Evolutionary conservation across 2,888 invertebrate species (phyloP).

Genomic region (Cartodere bifasciata): DNA sequence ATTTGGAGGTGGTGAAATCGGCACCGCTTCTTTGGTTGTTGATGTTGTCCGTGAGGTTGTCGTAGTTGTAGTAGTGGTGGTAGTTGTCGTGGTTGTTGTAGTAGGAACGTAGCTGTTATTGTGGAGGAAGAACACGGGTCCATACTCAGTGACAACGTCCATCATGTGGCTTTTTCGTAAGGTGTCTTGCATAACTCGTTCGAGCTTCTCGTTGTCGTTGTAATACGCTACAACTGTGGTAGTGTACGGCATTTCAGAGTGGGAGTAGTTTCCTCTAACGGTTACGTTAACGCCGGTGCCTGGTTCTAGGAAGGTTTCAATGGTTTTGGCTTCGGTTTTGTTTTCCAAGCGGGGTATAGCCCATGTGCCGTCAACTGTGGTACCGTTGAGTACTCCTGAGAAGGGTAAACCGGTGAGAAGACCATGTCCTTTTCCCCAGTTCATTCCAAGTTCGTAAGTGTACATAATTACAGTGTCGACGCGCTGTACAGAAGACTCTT

Average conservation of each 20-base stretch:
- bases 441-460: constrained; percentile 53
- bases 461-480: constrained; percentile 65
- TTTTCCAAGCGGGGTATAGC: constrained; percentile 42
- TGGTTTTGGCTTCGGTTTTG: constrained; percentile 44
- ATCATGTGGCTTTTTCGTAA: constrained; percentile 52
- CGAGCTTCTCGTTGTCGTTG: constrained; percentile 44
- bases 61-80: constrained; percentile 38
- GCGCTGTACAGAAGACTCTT: constrained; percentile 36
- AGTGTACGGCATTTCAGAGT: constrained; percentile 60
- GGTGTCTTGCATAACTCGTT: constrained; percentile 48
- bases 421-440: constrained; percentile 69
- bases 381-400: constrained; percentile 47
- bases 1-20: too few species aligned
- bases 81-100: constrained; percentile 49
- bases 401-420: constrained; percentile 59
- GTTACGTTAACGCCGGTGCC: constrained; percentile 81
- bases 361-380: constrained; percentile 51
- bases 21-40: too few species aligned
- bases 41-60: constrained; percentile 36
- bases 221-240: constrained; percentile 60
- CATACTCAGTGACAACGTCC: constrained; percentile 58
- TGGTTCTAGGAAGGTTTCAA: constrained; percentile 47
- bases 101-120: constrained; percentile 71
- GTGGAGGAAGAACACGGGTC: constrained; percentile 62
- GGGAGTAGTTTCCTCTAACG: constrained; percentile 57